Conservation (phyloP, 2,797 vertebrate species). For the Pelobates cultripes region DNA sequence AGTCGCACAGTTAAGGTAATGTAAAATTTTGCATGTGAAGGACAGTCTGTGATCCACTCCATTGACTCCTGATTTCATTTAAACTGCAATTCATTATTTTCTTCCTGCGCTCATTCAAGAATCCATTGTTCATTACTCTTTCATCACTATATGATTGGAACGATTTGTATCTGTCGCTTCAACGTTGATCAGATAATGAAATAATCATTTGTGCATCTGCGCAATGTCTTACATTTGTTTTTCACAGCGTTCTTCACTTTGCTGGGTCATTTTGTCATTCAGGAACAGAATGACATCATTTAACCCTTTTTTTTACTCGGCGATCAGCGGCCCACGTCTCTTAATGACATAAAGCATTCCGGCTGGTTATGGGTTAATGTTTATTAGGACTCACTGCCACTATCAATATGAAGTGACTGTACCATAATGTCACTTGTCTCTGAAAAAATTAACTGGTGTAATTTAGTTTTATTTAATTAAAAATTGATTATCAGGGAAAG, state of each 20-base stretch:
- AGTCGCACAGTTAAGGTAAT: conserved; percentile 62
- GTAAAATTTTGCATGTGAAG: conserved; percentile 68
- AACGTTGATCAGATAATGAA: conserved; percentile 77
- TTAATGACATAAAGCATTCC: neutral
- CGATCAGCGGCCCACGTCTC: no score
- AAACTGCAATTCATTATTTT: conserved; percentile 77
- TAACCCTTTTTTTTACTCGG: conserved; percentile 7
- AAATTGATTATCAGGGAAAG: conserved; percentile 38
- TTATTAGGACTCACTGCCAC: conserved; percentile 34
- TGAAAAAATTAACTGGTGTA: conserved; percentile 40
- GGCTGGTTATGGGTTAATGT: conserved; percentile 11
- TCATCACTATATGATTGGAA: conserved; percentile 74
- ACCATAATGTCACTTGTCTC: conserved; percentile 30
- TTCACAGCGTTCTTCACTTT: conserved; percentile 69
- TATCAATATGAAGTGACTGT: conserved; percentile 47
- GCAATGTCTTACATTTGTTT: conserved; percentile 69
- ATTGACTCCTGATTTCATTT: conserved; percentile 74
- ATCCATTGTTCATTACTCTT: conserved; percentile 77
- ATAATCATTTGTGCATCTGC: conserved; percentile 75
- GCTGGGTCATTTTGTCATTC: conserved; percentile 69
- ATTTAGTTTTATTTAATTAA: conserved; percentile 38
- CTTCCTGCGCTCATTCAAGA: conserved; percentile 72
- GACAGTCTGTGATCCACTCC: conserved; percentile 70
- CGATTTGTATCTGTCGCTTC: conserved; percentile 78
- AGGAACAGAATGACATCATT: conserved; percentile 60